Evolutionary conservation across 2,113 vertebrate species (phyloP), one percentile per base, ranked within the genome.

Genomic region (Serilophus lunatus): DNA sequence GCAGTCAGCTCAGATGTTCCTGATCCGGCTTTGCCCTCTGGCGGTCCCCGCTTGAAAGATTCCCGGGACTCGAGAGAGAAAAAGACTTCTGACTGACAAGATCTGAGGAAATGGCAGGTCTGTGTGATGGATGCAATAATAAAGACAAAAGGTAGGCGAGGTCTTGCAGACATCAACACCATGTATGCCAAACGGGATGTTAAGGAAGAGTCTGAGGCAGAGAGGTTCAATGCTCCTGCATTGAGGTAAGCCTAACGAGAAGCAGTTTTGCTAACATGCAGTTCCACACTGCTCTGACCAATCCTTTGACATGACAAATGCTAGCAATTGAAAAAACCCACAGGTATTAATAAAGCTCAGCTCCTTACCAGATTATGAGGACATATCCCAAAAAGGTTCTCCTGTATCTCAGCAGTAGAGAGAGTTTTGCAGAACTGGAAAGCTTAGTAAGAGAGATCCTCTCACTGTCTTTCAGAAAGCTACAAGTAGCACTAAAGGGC

Each of bases 1-100:
- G 25, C 28, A 18, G 59, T 0, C 1, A 86, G 26, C 56, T 91
- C 20, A 22, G 29, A 36, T 19, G 81, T 84, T 92, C 35, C 40
- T 59, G 82, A 74, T 90, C 71, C 81, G 42, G 63, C 64, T 97
- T 97, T 97, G 96, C 95, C 96, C 95, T 95, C 96, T 96, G 90
- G 50, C 77, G 94, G 96, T 61, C 50, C 64, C 23, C 9, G 25
- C 50, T n/a, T 6, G 68, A 90, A 97, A 93, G 88, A 65, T 63
- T 82, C 54, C 44, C 12, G 0, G 6, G 28, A 15, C 17, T 80
- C 1, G 1, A 42, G 57, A 63, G 16, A 53, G 8, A 17, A 29
- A 85, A 82, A 60, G 3, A 6, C 26, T 47, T 49, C 20, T 42
- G 50, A 63, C 9, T 45, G 33, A 7, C 50, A 42, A 64, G 20